These are phyloP conservation scores for Alligator sinensis DNA, from an alignment of 2,113 vertebrate genomes.

Conservation along the genomic window DNA sequence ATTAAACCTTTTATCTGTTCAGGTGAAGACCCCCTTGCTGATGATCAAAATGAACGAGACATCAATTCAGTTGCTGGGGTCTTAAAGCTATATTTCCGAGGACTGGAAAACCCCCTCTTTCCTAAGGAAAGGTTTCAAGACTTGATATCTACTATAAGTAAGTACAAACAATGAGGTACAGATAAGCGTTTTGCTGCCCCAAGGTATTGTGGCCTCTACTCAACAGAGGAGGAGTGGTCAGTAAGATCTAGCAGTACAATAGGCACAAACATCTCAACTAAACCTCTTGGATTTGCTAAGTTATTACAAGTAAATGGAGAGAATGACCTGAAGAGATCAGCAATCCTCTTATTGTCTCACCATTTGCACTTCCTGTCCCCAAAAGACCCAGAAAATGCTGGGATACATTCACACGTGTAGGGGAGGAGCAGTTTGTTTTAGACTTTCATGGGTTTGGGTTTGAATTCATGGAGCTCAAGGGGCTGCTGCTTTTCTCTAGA, in stretches of 20 bases:
- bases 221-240: neutral
- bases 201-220: neutral
- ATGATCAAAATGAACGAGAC: conserved; percentile 94
- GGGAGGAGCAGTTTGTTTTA: neutral
- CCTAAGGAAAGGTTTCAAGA: conserved; percentile 97
- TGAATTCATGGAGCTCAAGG: neutral
- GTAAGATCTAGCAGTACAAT: neutral
- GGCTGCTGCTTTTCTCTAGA: neutral
- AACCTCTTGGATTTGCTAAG: neutral
- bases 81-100: conserved; percentile 98
- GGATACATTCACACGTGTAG: neutral
- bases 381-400: neutral
- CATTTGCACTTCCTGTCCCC: neutral
- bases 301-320: neutral
- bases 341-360: neutral
- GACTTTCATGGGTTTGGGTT: accelerated
- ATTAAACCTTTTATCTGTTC: conserved; percentile 3
- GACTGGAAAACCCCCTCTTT: conserved; percentile 96
- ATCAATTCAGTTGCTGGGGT: conserved; percentile 98
- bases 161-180: conserved; percentile 72
- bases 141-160: conserved; percentile 96
- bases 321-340: accelerated
- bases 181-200: neutral
- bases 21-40: conserved; percentile 97
- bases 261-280: neutral